phyloP scores from a whole-genome alignment of 2,888 invertebrate genomes.

The Watsonalla binaria region DNA sequence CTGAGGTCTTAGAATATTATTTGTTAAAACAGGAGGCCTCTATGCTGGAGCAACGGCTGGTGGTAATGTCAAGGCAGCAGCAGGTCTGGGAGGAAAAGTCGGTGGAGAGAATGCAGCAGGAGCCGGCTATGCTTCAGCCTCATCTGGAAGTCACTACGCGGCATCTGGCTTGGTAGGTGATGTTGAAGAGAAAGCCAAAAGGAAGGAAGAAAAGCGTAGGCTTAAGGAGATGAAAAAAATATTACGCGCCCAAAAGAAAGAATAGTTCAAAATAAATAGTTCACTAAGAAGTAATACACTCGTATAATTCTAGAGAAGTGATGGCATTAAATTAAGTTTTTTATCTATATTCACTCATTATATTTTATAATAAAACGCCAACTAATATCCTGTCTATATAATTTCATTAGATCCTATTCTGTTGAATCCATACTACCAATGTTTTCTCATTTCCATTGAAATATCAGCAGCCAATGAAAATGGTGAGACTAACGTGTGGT shows the following conservation, averaged over 20 bases:
- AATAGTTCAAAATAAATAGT: constrained; percentile 12
- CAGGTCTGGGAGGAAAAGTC: constrained; percentile 73
- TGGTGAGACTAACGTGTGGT: constrained; percentile 20
- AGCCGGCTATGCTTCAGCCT: constrained; percentile 59
- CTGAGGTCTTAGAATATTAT: constrained; percentile 5
- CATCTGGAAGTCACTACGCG: constrained; percentile 52
- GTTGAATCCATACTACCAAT: neutral
- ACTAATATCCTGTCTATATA: constrained; percentile 4
- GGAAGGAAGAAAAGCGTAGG: constrained; percentile 45
- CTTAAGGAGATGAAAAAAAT: constrained; percentile 32
- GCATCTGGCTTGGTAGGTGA: constrained; percentile 60
- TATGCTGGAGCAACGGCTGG: constrained; percentile 81
- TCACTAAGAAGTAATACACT: neutral
- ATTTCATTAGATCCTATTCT: neutral
- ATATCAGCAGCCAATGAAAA: constrained; percentile 6
- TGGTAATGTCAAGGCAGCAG: constrained; percentile 69
- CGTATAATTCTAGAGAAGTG: constrained; percentile 8
- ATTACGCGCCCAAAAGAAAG: constrained; percentile 13
- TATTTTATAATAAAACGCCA: constrained; percentile 15
- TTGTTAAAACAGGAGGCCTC: constrained; percentile 58
- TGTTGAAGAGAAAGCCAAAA: constrained; percentile 30
- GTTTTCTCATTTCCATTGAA: constrained; percentile 2
- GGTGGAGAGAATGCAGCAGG: constrained; percentile 53
- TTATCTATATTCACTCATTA: constrained; percentile 9
- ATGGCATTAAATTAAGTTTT: constrained; percentile 4